Evolutionary conservation across 2,797 vertebrate species (phyloP).

Genomic region (Huso huso): DNA sequence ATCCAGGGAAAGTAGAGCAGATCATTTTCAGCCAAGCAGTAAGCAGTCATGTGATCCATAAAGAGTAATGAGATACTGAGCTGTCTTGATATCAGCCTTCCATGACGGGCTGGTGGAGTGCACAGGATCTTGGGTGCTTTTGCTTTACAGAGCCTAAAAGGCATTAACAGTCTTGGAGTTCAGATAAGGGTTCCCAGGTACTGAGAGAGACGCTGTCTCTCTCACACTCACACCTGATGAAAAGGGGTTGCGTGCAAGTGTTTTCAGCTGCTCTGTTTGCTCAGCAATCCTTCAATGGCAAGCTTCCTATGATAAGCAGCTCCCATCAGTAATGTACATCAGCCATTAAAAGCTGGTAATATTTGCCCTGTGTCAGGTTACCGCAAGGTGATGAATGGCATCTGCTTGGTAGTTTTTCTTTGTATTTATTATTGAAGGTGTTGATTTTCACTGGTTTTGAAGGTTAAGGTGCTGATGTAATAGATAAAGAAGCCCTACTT

Average conservation of each 20-base stretch:
- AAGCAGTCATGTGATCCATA: constrained; percentile 43
- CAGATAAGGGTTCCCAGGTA: constrained; percentile 55
- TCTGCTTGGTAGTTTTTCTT: constrained; percentile 28
- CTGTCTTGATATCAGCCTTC: constrained; percentile 43
- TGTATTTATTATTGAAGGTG: not conserved
- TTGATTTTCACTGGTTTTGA: not conserved
- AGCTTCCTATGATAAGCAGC: constrained; percentile 49
- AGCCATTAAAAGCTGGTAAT: constrained; percentile 59
- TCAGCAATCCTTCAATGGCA: constrained; percentile 71
- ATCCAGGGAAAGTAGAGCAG: no score
- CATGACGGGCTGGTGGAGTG: constrained; percentile 34
- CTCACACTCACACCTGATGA: constrained; percentile 50
- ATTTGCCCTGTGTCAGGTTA: constrained; percentile 66
- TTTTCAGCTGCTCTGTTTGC: constrained; percentile 66
- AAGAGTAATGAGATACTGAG: constrained; percentile 41
- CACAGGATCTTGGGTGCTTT: constrained; percentile 6
- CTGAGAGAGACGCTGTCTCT: constrained; percentile 41
- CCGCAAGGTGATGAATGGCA: constrained; percentile 55
- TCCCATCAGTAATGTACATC: constrained; percentile 62
- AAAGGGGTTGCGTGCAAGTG: constrained; percentile 61
- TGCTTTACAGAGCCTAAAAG: constrained; percentile 50
- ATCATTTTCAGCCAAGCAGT: no score
- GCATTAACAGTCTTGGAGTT: constrained; percentile 46
- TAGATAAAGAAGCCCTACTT: no score
- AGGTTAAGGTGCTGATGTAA: not conserved